Base-by-base conservation (phyloP, 2,888 invertebrate species). In the Aproaerema taeniolella region DNA sequence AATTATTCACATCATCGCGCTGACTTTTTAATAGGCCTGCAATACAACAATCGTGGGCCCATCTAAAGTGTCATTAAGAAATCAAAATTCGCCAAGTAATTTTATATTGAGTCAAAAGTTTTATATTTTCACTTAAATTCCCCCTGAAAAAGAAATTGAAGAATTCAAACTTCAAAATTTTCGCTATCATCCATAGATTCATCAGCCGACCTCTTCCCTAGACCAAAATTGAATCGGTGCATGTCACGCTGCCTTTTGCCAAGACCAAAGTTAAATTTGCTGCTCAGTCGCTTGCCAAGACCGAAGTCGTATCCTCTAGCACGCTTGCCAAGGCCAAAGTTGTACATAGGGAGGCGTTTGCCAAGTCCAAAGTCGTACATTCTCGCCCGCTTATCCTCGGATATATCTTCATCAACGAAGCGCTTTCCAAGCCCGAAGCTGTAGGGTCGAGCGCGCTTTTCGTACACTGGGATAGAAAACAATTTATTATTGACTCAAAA, bases 341-440 rank as follows among this genome's bases (percentile, higher is more conserved):
- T 85, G 66, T 88, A 88, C 16, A 77, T 57, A 1, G 81, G 73
- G 2, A 78, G 58, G 26, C 86, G 70, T 49, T 87, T 87, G 9
- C 86, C 87, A 1, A 87, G 65, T 2, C 86, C 87, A 44, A 86
- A 86, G 43, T 81, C 76, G 59, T 85, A 86, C 53, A 71, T 69
- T 16, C 78, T 57, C 0, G 75, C 74, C 9, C 85, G 71, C 39
- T 82, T 82, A 34, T 83, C 80, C 47, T 83, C 80, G 1, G 58
- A 48, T 7, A 15, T 7, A 1, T 55, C 47, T 42, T 75, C 76
- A 12, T 74, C 75, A 8, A 60, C 63, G 45, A 87, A 81, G 8
- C 92, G 87, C 52, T 92, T 90, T 1, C 92, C 92, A n/a, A 92
- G 77, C 0, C 92, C 92, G 57, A 92, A 92, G 15, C 90, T 89